Percentiles rank a stretch among this genome's conserved stretches.
phyloP scores from a whole-genome alignment of 2,888 invertebrate genomes.

The Belgica antarctica region DNA sequence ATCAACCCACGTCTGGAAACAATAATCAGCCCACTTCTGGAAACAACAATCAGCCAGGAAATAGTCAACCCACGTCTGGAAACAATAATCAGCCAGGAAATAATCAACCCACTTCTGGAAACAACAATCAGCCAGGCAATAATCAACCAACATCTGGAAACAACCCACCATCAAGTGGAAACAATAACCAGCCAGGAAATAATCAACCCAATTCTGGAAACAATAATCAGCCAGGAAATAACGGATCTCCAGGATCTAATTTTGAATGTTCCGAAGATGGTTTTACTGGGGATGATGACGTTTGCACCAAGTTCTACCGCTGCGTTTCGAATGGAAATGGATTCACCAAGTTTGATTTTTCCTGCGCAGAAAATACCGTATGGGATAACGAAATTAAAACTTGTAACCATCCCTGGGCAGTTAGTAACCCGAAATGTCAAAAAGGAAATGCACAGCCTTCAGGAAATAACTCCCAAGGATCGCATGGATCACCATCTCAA shows the following conservation, averaged over 20 bases:
- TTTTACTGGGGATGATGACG: constrained; percentile 54
- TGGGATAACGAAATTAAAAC: constrained; percentile 60
- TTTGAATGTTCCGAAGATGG: constrained; percentile 52
- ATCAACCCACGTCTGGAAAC: background rate
- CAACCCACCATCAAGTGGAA: too few relatives aligned
- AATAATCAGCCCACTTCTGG: background rate
- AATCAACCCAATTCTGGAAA: background rate
- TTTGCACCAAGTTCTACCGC: constrained; percentile 62
- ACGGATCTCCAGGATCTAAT: background rate
- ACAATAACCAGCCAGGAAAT: background rate
- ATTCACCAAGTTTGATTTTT: constrained; percentile 57
- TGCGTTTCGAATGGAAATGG: constrained; percentile 57
- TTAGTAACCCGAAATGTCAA: constrained; percentile 34
- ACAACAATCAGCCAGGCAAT: background rate
- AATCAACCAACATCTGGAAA: background rate
- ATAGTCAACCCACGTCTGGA: background rate
- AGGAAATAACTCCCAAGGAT: constrained; percentile 25
- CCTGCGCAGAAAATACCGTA: constrained; percentile 60
- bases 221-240: background rate
- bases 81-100: background rate
- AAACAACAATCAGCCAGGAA: too few relatives aligned
- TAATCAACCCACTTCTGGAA: background rate
- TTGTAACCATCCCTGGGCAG: constrained; percentile 50
- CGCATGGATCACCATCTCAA: constrained; percentile 25
- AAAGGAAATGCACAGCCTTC: constrained; percentile 46